Conservation (phyloP, 92 coral and sea anemone genomes). For the Parazoanthus atlanticus region DNA sequence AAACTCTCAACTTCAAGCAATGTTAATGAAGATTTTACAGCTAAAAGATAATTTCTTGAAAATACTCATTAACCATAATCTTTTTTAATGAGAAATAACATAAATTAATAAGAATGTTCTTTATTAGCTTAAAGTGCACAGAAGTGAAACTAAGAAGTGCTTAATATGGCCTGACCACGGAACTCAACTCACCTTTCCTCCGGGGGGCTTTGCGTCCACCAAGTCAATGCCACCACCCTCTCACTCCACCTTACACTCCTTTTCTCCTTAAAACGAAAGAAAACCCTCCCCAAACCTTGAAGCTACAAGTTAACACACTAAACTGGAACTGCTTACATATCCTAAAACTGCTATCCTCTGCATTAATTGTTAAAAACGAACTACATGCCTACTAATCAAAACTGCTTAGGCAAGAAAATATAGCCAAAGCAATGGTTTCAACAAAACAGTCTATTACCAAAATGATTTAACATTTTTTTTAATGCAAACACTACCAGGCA, state of each 20-base stretch:
- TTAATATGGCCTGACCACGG: slow-evolving; percentile 11
- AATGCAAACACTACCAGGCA: slow-evolving; percentile 30
- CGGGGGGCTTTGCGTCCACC: slow-evolving; percentile 11
- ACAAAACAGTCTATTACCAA: neutral
- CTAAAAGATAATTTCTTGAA: neutral
- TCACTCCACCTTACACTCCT: neutral
- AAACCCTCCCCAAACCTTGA: slow-evolving; percentile 6
- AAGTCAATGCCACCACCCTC: neutral
- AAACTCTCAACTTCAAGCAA: neutral
- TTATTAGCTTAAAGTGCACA: neutral
- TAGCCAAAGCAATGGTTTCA: neutral
- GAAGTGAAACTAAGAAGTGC: slow-evolving; percentile 12
- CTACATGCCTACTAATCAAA: neutral
- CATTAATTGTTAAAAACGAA: neutral
- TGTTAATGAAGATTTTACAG: neutral
- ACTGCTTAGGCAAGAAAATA: too few species aligned
- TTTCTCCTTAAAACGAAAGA: slow-evolving; percentile 1
- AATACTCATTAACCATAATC: neutral
- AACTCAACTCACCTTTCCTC: slow-evolving; percentile 33
- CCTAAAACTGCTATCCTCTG: slow-evolving; percentile 36
- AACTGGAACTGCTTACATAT: neutral
- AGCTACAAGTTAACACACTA: neutral
- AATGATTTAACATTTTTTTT: neutral
- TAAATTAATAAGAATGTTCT: too few species aligned
- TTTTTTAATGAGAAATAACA: neutral